Evolutionary conservation across 2,113 vertebrate genomes (phyloP), one percentile per base, ranked within the genome.

Genomic region (Gopherus flavomarginatus): DNA sequence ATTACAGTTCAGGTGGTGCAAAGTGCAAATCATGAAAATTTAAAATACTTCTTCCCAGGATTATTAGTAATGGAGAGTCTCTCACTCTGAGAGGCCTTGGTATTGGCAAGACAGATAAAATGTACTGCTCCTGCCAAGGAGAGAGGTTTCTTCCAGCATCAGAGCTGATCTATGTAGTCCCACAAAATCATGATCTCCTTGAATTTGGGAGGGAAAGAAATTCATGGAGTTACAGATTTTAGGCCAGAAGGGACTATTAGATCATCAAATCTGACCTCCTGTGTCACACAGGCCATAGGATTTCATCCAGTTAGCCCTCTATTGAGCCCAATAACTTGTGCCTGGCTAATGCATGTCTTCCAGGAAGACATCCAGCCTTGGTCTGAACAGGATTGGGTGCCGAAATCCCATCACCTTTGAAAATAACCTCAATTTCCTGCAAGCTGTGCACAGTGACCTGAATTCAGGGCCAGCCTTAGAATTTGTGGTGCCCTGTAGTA

Each of bases 1-100:
- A 97, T 96, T 95, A 93, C 92, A 95, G 94, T 97, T 98, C 97
- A 95, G 98, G 96, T 94, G 94, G 93, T 84, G 54, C 96, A 96
- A 98, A 98, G 97, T 88, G 8, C 94, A 98, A 96, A 96, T 96
- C 97, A 98, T 98, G 96, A 98, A 98, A 98, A 97, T 98, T 98
- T 98, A 96, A 98, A 98, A 98, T 98, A 98, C 95, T 97, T 90
- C 97, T 98, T 98, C 97, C 93, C 47, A 1, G 91, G 96, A 97
- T 98, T 98, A 98, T 98, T 98, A 98, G 98, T 98, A 98, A 98
- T 98, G 97, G 97, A 98, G 96, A 98, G 94, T 92, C 94, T 95
- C 96, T 97, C 98, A 95, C 96, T 92, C 12, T 9, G 94, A 97
- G 87, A 93, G 92, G 92, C 90, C 92, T 96, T 27, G 31, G 95